phyloP scores from a whole-genome alignment of 2,888 invertebrate species.

The Drosophila subquinaria region DNA sequence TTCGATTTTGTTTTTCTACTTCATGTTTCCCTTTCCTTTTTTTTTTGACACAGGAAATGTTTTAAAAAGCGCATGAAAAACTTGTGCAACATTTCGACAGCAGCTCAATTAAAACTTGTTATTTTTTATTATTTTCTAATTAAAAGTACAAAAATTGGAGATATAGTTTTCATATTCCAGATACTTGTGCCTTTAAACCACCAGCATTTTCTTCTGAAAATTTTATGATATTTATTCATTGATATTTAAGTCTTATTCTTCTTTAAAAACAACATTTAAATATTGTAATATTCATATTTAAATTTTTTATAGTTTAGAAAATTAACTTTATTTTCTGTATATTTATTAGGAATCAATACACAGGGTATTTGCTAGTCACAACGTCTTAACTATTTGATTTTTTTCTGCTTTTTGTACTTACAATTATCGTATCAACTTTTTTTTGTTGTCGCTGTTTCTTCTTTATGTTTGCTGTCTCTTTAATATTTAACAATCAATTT shows the following conservation, averaged over 20 bases:
- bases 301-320: background rate
- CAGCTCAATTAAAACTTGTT: background rate
- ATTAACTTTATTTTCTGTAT: background rate
- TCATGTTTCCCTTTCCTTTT: conserved; percentile 5
- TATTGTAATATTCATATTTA: background rate
- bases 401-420: background rate
- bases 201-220: background rate
- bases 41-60: conserved; percentile 6
- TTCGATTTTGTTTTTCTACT: conserved; percentile 15
- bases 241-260: no score
- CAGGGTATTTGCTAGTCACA: conserved; percentile 9
- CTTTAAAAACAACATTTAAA: no score
- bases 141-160: background rate
- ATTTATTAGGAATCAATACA: background rate
- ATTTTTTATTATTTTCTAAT: background rate
- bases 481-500: conserved; percentile 52
- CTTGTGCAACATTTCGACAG: background rate
- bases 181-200: background rate
- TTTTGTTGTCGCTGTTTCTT: conserved; percentile 9
- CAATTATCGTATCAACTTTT: conserved; percentile 27
- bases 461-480: conserved; percentile 6
- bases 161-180: background rate
- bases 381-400: background rate
- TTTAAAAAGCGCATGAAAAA: background rate
- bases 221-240: no score